Evolutionary conservation across 2,797 vertebrate species (phyloP), one percentile per base, ranked within the genome.

Genomic region (Lateolabrax maculatus): DNA sequence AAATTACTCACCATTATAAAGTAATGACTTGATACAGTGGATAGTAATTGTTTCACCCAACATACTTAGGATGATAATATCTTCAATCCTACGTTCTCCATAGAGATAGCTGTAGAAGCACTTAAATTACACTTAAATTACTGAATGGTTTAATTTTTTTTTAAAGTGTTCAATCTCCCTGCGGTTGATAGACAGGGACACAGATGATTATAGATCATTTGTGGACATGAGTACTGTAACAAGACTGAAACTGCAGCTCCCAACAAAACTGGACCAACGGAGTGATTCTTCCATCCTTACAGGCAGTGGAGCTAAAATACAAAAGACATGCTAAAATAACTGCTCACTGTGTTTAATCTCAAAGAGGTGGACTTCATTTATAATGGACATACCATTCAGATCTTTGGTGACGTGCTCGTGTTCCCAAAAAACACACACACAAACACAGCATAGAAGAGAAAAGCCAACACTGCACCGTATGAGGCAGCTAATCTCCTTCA

Each of bases 401-500:
- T 61, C 29, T 62, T 29, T 9, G 5, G n/a, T 37, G 61, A 65
- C 16, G 51, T 34, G 37, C 52, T 55, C 46, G 48, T 11, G 21
- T 37, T 61, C 11, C 31, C 44, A 43, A 71, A 65, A n/a, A 29
- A 55, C 37, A 51, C 2, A 49, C 44, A 52, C 49, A 71, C 25
- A 80, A n/a, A 29, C 43, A 25, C 55, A 70, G 51, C 73, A 55
- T 1, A n/a, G 68, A 74, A 25, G 44, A 52, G 39, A 65, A 18
- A 80, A 52, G 39, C 34, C 36, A 57, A 13, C 43, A 19, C 36
- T 6, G 56, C 62, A 10, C 67, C 6, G n/a, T 23, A 12, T 39
- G 75, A 77, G 51, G 73, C 27, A 23, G 58, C 53, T 73, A 63
- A 89, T 86, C 76, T 84, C 44, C 25, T 44, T 65, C 31, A 68